These are phyloP conservation scores for Manduca sexta DNA, from an alignment of 1,140 invertebrate genomes.

Conservation along the genomic window DNA sequence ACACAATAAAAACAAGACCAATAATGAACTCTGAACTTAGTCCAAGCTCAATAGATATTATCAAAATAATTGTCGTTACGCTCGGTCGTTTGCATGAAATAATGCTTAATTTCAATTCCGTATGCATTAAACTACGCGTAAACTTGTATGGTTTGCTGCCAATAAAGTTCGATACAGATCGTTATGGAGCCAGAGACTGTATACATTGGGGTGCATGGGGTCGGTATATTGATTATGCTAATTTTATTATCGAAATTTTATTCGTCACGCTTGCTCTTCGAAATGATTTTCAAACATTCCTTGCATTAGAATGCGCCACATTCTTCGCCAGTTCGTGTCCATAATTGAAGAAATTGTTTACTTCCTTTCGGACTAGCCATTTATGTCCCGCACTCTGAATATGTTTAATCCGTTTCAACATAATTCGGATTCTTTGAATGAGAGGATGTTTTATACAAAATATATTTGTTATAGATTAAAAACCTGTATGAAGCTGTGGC, in stretches of 20 bases:
- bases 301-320: neutral
- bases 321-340: neutral
- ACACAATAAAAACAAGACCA: constrained; percentile 19
- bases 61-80: constrained; percentile 51
- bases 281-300: constrained; percentile 10
- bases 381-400: too few relatives aligned
- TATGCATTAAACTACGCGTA: constrained; percentile 47
- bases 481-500: too few relatives aligned
- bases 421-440: too few relatives aligned
- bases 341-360: too few relatives aligned
- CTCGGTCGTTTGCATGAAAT: constrained; percentile 57
- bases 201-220: constrained; percentile 42
- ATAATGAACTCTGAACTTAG: constrained; percentile 36
- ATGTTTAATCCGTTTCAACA: too few relatives aligned
- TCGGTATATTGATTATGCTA: constrained; percentile 62
- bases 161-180: constrained; percentile 53
- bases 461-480: too few relatives aligned
- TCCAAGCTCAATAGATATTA: constrained; percentile 40
- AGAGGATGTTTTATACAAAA: too few relatives aligned
- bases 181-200: constrained; percentile 22
- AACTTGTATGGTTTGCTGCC: constrained; percentile 51
- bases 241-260: constrained; percentile 64
- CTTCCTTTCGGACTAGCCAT: too few relatives aligned
- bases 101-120: constrained; percentile 62
- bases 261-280: constrained; percentile 29